A percentile compares a stretch with the other conserved stretches of the same genome.
Evolutionary conservation across 2,888 invertebrate genomes (phyloP).

Genomic region (Idaea dimidiata): DNA sequence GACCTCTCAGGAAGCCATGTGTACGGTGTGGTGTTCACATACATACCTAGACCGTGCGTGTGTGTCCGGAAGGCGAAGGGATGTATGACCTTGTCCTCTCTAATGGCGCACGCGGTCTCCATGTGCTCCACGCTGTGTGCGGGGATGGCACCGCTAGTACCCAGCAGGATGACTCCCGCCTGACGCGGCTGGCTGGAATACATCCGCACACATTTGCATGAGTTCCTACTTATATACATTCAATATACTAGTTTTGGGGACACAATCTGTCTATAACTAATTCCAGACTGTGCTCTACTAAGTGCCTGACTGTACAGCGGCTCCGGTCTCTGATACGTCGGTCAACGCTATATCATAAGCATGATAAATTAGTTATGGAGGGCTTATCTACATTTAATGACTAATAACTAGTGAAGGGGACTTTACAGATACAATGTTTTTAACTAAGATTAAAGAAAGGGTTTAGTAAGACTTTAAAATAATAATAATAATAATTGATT

Average conservation of each 20-base stretch:
- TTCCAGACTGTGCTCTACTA: not conserved
- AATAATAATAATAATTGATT: too few relatives aligned
- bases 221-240: not conserved
- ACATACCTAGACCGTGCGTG: slow-evolving; percentile 91
- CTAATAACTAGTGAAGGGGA: too few relatives aligned
- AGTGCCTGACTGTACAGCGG: too few relatives aligned
- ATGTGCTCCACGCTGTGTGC: slow-evolving; percentile 87
- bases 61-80: slow-evolving; percentile 98
- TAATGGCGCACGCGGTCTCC: slow-evolving; percentile 93
- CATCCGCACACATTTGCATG: not conserved
- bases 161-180: slow-evolving; percentile 95
- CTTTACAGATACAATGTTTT: too few relatives aligned
- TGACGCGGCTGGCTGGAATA: slow-evolving; percentile 87
- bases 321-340: too few relatives aligned
- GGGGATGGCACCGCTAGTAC: slow-evolving; percentile 91
- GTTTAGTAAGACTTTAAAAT: too few relatives aligned
- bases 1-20: too few relatives aligned
- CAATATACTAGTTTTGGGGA: too few relatives aligned
- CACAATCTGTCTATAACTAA: not conserved
- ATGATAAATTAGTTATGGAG: too few relatives aligned
- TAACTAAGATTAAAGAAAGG: too few relatives aligned
- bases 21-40: not conserved
- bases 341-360: too few relatives aligned
- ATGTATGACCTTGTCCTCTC: slow-evolving; percentile 90
- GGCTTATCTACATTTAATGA: too few relatives aligned